Evolutionary conservation across 2,113 vertebrate genomes (phyloP), one percentile per base, ranked within the genome.

Genomic region (Zosterops hypoxanthus): DNA sequence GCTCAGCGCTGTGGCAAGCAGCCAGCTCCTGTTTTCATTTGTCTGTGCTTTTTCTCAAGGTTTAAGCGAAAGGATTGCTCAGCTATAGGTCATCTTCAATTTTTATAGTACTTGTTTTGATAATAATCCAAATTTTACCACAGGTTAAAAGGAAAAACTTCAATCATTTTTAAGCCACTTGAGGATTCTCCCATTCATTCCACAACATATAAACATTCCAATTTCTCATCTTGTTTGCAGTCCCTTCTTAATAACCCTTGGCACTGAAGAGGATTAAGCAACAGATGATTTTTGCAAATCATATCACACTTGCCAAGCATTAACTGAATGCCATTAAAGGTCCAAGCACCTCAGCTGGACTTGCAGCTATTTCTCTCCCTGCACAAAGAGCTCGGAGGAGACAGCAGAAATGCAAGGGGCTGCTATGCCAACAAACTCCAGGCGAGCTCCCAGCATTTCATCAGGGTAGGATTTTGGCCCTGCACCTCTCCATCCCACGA

Each of bases 191-290:
- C 15, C 52, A 20, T 92, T 92, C 41, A 34, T 60, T 33, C 29
- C n/a, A 8, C 12, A 60, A 34, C 16, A 46, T 2, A 24, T 0
- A 52, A 82, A 53, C 1, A 2, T 44, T 57, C 33, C 52, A 42
- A 49, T 78, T 94, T 87, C 65, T 79, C 91, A 65, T 44, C 65
- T 57, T 34, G 17, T 53, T 83, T 76, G 69, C 76, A 86, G 34
- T n/a, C 29, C 46, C 25, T 85, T 53, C 56, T 64, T 81, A 91
- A 83, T 53, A 95, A 93, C 66, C 73, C 53, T 87, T 64, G 55
- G 82, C 66, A 73, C 68, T 34, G 28, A 64, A 69, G 44, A 71
- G 41, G 87, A 95, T 95, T 95, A 94, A 96, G 79, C 63, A 66
- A 72, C 50, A 80, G 69, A 71, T 77, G 57, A 64, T 73, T 93